Percentiles rank a stretch among this genome's conserved stretches.
These are phyloP conservation scores for Isotomurus palustris DNA, from an alignment of 2,888 invertebrate genomes.

Conservation along the genomic window DNA sequence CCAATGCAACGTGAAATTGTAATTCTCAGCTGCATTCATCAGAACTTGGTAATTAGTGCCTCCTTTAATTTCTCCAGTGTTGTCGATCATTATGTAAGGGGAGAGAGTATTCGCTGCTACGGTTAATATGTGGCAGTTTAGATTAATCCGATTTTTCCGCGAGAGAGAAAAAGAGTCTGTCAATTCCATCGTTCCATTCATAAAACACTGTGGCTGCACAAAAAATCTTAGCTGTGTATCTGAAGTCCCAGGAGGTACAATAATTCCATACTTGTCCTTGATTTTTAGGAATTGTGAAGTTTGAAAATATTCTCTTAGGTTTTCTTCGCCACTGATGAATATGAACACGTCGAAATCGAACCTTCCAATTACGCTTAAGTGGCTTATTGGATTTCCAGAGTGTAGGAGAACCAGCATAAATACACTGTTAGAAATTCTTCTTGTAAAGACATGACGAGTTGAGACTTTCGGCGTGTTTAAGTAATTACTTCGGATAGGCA, in stretches of 20 bases:
- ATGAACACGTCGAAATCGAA: slow-evolving; percentile 17
- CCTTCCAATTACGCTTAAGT: no score
- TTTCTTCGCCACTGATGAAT: slow-evolving; percentile 1
- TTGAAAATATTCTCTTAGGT: slow-evolving; percentile 11
- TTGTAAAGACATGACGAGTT: slow-evolving; percentile 2
- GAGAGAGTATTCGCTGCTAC: slow-evolving; percentile 28
- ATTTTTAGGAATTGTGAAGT: slow-evolving; percentile 2
- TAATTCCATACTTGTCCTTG: slow-evolving; percentile 13
- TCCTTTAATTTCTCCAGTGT: slow-evolving; percentile 9
- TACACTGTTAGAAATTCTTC: slow-evolving; percentile 4
- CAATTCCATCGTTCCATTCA: slow-evolving; percentile 12
- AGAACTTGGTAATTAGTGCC: slow-evolving; percentile 35
- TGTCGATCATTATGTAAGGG: slow-evolving; percentile 25
- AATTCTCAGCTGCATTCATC: slow-evolving; percentile 8
- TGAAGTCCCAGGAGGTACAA: no score
- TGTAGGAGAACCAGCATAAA: no score
- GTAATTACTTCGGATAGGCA: slow-evolving; percentile 18
- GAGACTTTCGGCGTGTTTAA: slow-evolving; percentile 6
- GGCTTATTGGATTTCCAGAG: no score
- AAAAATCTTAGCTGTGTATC: no score
- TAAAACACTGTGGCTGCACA: slow-evolving; percentile 14
- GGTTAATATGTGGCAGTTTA: slow-evolving; percentile 18
- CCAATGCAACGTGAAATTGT: slow-evolving; percentile 33
- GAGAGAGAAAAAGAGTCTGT: not conserved
- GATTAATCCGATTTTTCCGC: not conserved